Evolutionary conservation across 2,888 invertebrate species (phyloP), one percentile per base, ranked within the genome.

Genomic region (Papilio protenor): DNA sequence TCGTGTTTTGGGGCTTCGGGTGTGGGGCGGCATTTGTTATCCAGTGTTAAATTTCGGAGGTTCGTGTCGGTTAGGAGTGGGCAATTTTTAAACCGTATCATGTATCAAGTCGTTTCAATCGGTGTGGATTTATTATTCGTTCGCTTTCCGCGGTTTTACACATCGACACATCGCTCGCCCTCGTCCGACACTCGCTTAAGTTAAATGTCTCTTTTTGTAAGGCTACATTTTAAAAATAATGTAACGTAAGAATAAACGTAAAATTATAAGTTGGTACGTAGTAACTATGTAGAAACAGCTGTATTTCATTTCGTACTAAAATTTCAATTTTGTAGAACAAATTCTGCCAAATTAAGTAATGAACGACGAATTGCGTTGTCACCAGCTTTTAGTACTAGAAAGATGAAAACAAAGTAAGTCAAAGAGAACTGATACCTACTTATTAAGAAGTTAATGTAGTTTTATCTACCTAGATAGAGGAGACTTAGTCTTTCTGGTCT

Each of bases 1-100:
- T 82, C 78, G 79, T 83, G 76, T 84, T 83, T 79, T 82, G 84
- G 78, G 84, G 83, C 84, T 84, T 85, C 75, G 78, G 80, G 79
- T 61, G 79, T 80, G 80, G 82, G 84, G 83, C 84, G 81, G 82
- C 80, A 81, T 82, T 82, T 80, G 81, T 82, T 82, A 81, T 80
- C 81, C 82, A 82, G 86, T 85, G 83, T 85, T 82, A 77, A 80
- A 81, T 86, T 85, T 83, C 85, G 81, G 80, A 76, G 81, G 80
- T 72, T 82, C 80, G 82, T 81, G 81, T 82, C 77, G 82, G 80
- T 79, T 80, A 52, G 55, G 78, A 78, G 82, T 81, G 82, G 81
- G 80, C 78, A 79, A 80, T 79, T 83, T 81, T 81, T 78, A 77
- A 81, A 66, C 81, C 77, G 81, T 84, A 83, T 84, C 84, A 70